A percentile compares a stretch with the other conserved stretches of the same genome.
phyloP scores from a whole-genome alignment of 2,888 invertebrate genomes.

The Tenthredo scrophulariae region DNA sequence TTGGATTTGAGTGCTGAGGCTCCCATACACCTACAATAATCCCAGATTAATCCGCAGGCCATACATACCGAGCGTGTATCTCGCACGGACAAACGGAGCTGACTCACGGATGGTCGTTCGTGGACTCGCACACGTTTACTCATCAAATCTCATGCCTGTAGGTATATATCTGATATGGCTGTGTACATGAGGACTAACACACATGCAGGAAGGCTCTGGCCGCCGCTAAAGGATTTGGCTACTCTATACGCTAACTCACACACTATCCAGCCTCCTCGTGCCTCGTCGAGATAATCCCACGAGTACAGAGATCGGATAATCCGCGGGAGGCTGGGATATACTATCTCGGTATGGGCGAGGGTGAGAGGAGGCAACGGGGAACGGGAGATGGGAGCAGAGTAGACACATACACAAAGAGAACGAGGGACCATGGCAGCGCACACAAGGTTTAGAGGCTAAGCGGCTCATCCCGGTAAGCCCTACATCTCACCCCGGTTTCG shows the following conservation, averaged over 20 bases:
- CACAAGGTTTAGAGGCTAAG: constrained; percentile 77
- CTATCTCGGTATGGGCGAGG: constrained; percentile 45
- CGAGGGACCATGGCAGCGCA: constrained; percentile 68
- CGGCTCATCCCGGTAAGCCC: constrained; percentile 77
- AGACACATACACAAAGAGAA: constrained; percentile 50
- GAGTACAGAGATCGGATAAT: constrained; percentile 76
- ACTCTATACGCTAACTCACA: constrained; percentile 61
- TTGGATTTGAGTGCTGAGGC: constrained; percentile 72
- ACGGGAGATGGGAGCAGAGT: constrained; percentile 26
- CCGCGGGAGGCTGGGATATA: constrained; percentile 62
- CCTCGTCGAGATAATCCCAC: constrained; percentile 74
- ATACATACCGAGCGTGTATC: constrained; percentile 56
- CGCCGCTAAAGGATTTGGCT: constrained; percentile 74
- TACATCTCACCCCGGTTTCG: constrained; percentile 72
- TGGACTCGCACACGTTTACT: constrained; percentile 57
- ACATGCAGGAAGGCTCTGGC: constrained; percentile 53
- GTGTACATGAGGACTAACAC: constrained; percentile 42
- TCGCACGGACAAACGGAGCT: constrained; percentile 48
- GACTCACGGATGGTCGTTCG: constrained; percentile 48
- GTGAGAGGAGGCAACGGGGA: constrained; percentile 34
- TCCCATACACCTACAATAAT: constrained; percentile 73
- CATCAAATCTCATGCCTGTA: constrained; percentile 61
- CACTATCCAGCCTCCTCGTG: constrained; percentile 61
- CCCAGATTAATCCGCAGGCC: constrained; percentile 74
- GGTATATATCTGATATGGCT: constrained; percentile 22